Evolutionary conservation across 2,113 vertebrate genomes (phyloP), one percentile per base, ranked within the genome.

Genomic region (Falco punctatus): DNA sequence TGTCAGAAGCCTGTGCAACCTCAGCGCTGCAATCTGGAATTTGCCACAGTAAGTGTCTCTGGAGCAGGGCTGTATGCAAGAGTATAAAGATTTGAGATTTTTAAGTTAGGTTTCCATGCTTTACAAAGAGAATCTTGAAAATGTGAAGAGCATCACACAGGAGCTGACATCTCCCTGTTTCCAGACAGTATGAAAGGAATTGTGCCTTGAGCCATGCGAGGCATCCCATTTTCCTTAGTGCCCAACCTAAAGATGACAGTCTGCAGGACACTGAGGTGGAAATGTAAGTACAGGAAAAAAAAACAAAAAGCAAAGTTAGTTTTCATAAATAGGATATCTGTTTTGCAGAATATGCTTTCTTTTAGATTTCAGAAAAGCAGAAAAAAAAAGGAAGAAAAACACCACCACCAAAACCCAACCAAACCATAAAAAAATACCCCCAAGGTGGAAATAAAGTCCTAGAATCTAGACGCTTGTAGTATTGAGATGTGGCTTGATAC

Each of bases 301-400:
- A 4, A 19, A 18, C 13, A 40, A 48, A 26, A 4, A 2, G 1
- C 2, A 57, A 88, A 89, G 17, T 22, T 28, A 64, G 7, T 46
- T 88, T 74, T 62, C 8, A 33, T 46, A 48, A 48, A 62, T 15
- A 70, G 5, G 6, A 6, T 24, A 11, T 18, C 18, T 32, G 0
- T 26, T 73, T 38, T 15, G 13, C 9, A 15, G n/a, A 59, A 64
- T 19, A 9, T 33, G 8, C 5, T 61, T 67, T 51, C 10, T 46
- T 54, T 62, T 30, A 1, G 4, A 55, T 74, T 88, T 74, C 7
- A 27, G 24, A 4, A 10, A 6, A 22, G 38, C 38, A 38, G 20
- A 33, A 48, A 1, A 33, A 17, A 9, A 11, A 11, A 11, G 0
- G 6, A 2, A 8, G 15, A 57, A 42, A 27, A 4, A 0, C 14